Conservation (phyloP, 2,888 invertebrate genomes). For the Sarcophaga subvicina region DNA sequence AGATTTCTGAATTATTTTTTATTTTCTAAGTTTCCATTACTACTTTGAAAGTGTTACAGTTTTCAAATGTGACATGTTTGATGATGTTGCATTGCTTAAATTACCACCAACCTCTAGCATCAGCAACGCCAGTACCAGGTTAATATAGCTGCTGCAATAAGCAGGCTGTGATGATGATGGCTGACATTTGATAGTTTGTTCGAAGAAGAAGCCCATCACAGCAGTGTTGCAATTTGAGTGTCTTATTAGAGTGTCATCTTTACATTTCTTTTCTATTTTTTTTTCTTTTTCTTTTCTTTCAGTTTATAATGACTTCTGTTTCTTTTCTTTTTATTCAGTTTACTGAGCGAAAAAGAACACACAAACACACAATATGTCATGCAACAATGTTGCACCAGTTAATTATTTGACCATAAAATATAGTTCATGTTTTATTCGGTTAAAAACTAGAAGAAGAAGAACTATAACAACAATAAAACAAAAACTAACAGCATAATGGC, state of each 20-base stretch:
- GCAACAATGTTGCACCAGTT: constrained; percentile 69
- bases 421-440: constrained; percentile 47
- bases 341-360: too few species aligned
- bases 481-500: background rate
- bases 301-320: too few species aligned
- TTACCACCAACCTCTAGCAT: background rate
- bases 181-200: constrained; percentile 53
- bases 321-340: too few species aligned
- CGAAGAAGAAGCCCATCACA: constrained; percentile 13
- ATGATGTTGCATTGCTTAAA: constrained; percentile 48
- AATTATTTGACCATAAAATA: constrained; percentile 67
- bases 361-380: constrained; percentile 32
- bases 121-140: too few species aligned
- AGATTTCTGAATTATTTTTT: too few species aligned
- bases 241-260: constrained; percentile 45
- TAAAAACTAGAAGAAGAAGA: background rate
- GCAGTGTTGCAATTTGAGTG: constrained; percentile 49
- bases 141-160: too few species aligned
- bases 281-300: too few species aligned
- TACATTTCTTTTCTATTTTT: constrained; percentile 43
- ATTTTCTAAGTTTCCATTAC: constrained; percentile 4
- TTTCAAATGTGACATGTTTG: constrained; percentile 57
- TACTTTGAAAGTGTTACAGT: constrained; percentile 53
- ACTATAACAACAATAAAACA: background rate
- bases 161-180: background rate